A percentile compares a stretch with the other conserved stretches of the same genome.
phyloP scores from a whole-genome alignment of 2,797 vertebrate genomes.

The Somateria mollissima region DNA sequence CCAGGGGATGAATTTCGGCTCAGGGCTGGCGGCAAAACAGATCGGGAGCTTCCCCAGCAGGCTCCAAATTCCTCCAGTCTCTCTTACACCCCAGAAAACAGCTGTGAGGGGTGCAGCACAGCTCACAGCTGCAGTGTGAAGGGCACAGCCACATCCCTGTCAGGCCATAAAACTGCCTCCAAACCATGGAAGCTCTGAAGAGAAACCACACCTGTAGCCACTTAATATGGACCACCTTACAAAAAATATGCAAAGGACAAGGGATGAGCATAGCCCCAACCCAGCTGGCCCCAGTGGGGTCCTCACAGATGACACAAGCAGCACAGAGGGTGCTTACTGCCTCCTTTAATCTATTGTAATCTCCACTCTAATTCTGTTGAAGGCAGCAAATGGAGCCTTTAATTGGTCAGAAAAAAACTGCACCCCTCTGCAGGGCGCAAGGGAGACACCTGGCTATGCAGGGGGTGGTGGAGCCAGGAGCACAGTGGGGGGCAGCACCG shows the following conservation, averaged over 20 bases:
- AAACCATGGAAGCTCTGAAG: fast-evolving
- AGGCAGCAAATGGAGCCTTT: constrained; percentile 28
- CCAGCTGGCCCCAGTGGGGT: background rate
- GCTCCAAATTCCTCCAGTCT: background rate
- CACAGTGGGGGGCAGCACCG: fast-evolving
- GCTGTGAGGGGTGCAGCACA: background rate
- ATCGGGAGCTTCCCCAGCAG: background rate
- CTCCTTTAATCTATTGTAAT: background rate
- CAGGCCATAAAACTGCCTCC: background rate
- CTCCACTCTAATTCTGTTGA: background rate
- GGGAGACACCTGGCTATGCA: background rate
- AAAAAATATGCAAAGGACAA: background rate
- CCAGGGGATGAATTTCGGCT: constrained; percentile 35
- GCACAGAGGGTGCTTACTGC: background rate
- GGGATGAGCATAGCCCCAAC: background rate
- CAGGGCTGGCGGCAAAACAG: background rate
- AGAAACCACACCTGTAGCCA: background rate
- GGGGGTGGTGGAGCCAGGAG: background rate
- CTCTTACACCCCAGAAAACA: background rate
- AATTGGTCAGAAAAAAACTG: constrained; percentile 41
- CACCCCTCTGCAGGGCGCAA: background rate
- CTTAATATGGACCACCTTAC: background rate
- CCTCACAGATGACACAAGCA: background rate
- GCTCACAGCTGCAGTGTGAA: background rate
- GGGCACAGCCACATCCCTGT: background rate